Evolutionary conservation across 2,888 invertebrate genomes (phyloP), one percentile per base, ranked within the genome.

Genomic region (Agrotis exclamationis): DNA sequence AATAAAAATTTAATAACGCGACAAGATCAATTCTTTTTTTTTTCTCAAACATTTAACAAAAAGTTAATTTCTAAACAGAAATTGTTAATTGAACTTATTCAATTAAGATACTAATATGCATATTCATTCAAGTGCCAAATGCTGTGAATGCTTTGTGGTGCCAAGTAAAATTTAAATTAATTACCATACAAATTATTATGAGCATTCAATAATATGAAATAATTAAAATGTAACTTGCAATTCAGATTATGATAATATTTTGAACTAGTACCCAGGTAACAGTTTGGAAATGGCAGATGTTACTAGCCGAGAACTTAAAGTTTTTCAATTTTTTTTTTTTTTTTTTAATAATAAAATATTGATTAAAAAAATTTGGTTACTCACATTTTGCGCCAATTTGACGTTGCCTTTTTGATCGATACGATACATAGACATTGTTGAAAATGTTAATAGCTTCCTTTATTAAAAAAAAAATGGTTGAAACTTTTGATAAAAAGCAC

Each of bases 351-450:
- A 39, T 39, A 39, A 39, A 39, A 39, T 11, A 39, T 39, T 39
- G 11, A 39, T 33, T 39, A 9, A 39, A 39, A 33, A 39, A 39
- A 39, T 39, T 5, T 11, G 11, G 7, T 33, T 18, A 75, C 71
- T 72, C 44, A 72, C 70, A 62, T 53, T 57, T 13, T 22, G 18
- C 18, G 20, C 13, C 48, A 50, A 45, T 4, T 59, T 76, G 44
- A 20, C 50, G 28, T 59, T 68, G 70, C 33, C 48, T 56, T 76
- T 73, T 53, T 67, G 57, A 44, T 76, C 76, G 20, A 76, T 24
- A 14, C 53, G 59, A 56, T 76, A 74, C 13, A 7, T 57, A 14
- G 75, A 57, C 72, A 73, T 74, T 39, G 24, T 60, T 28, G 48
- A 39, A 73, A 28, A 16, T 20, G 13, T 13, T 3, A 1, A 13